Evolutionary conservation across 2,113 vertebrate genomes (phyloP).

Genomic region (Cettia cetti): DNA sequence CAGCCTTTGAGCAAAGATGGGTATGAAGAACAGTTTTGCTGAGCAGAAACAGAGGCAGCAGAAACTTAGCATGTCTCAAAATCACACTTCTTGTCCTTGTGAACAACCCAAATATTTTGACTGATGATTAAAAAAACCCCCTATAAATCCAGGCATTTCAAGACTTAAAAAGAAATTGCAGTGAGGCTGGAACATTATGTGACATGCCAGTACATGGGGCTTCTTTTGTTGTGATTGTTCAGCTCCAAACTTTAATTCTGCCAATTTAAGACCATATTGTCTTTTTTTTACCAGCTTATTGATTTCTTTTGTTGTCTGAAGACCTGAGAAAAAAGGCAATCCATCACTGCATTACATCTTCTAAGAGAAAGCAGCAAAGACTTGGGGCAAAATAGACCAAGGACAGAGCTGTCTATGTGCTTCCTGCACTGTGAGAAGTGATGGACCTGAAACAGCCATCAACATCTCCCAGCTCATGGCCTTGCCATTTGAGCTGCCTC

Average conservation of each 20-base stretch:
- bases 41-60: background rate
- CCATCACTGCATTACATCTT: background rate
- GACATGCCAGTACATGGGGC: accelerated
- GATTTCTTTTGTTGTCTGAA: background rate
- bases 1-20: background rate
- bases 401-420: background rate
- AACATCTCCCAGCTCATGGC: background rate
- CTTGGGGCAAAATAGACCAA: background rate
- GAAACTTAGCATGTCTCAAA: background rate
- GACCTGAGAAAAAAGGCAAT: background rate
- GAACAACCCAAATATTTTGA: constrained; percentile 10
- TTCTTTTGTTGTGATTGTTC: background rate
- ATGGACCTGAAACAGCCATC: background rate
- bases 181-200: background rate
- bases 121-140: background rate
- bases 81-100: background rate
- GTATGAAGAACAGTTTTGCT: background rate
- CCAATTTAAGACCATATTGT: background rate
- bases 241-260: background rate
- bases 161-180: background rate
- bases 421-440: background rate
- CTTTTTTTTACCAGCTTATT: background rate
- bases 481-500: background rate
- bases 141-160: background rate
- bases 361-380: background rate